phyloP scores from a whole-genome alignment of 2,113 vertebrate species.

The Mus musculus region DNA sequence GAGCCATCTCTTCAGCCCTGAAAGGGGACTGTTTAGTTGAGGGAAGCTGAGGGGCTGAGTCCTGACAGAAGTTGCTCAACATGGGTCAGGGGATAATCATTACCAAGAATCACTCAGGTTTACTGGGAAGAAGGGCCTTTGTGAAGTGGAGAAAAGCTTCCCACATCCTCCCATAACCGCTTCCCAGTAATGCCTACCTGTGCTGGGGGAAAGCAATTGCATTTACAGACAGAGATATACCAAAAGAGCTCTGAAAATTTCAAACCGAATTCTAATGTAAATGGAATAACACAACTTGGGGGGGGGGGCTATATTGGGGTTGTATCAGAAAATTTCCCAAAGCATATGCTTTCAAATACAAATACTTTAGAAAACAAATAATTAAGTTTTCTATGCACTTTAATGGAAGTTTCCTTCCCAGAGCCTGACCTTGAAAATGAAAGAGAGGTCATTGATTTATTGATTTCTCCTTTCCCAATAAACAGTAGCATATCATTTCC shows the following conservation, averaged over 20 bases:
- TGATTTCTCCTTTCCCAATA: conserved; percentile 48
- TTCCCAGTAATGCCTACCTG: not conserved
- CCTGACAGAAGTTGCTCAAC: conserved; percentile 1
- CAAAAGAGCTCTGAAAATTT: conserved; percentile 26
- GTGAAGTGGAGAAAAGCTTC: not conserved
- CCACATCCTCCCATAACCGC: conserved; percentile 31
- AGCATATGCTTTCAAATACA: conserved; percentile 50
- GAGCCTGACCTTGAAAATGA: conserved; percentile 37
- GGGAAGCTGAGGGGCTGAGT: not conserved
- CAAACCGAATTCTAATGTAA: conserved; percentile 49
- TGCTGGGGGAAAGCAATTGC: not conserved
- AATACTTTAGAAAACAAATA: conserved; percentile 56
- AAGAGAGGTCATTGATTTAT: conserved; percentile 39
- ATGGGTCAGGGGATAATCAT: conserved; percentile 22
- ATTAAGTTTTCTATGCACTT: conserved; percentile 19
- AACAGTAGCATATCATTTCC: conserved; percentile 34
- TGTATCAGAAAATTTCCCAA: conserved; percentile 39
- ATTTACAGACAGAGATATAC: conserved; percentile 35
- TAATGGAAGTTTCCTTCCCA: not conserved
- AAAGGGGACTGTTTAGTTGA: not conserved
- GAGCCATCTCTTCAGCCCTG: not conserved
- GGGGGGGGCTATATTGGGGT: not conserved
- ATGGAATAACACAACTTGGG: conserved; percentile 29
- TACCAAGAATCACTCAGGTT: conserved; percentile 24
- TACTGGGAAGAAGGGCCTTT: not conserved